Percentiles rank a stretch among this genome's conserved stretches.
phyloP scores from a whole-genome alignment of 2,888 invertebrate genomes.

The Drosophila kanekoi region DNA sequence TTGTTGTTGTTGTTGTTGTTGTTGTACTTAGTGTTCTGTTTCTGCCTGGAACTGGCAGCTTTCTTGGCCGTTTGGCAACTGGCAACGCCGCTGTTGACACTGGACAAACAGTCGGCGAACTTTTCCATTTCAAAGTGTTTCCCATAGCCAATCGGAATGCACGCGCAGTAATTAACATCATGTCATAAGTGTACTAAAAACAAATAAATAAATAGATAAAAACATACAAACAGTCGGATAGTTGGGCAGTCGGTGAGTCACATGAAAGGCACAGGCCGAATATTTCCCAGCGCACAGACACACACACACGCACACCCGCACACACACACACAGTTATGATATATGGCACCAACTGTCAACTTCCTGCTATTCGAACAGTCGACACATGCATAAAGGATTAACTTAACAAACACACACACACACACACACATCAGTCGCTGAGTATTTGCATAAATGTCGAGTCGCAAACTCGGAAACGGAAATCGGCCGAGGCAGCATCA shows the following conservation, averaged over 20 bases:
- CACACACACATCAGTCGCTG: slow-evolving; percentile 40
- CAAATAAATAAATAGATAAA: slow-evolving; percentile 78
- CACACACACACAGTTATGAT: slow-evolving; percentile 45
- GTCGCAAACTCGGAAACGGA: slow-evolving; percentile 66
- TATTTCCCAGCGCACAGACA: slow-evolving; percentile 65
- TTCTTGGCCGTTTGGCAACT: slow-evolving; percentile 65
- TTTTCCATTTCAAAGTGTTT: slow-evolving; percentile 76
- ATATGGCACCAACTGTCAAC: slow-evolving; percentile 67
- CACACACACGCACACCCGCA: slow-evolving; percentile 21
- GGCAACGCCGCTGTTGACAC: slow-evolving; percentile 67
- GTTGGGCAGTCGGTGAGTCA: slow-evolving; percentile 40
- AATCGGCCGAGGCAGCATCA: slow-evolving; percentile 30
- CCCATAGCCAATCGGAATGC: slow-evolving; percentile 49
- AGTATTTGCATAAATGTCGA: slow-evolving; percentile 59
- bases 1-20: slow-evolving; percentile 12
- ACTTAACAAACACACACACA: slow-evolving; percentile 42
- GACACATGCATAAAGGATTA: slow-evolving; percentile 75
- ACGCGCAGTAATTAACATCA: slow-evolving; percentile 80
- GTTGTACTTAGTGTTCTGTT: slow-evolving; percentile 35
- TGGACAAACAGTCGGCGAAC: slow-evolving; percentile 74
- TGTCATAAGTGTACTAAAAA: slow-evolving; percentile 76
- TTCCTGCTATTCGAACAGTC: slow-evolving; percentile 56
- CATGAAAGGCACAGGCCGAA: slow-evolving; percentile 75
- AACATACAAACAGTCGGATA: slow-evolving; percentile 48
- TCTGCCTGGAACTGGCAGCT: slow-evolving; percentile 56